A percentile compares a stretch with the other conserved stretches of the same genome.
Evolutionary conservation across 2,797 vertebrate genomes (phyloP).

Genomic region (Clamator glandarius): DNA sequence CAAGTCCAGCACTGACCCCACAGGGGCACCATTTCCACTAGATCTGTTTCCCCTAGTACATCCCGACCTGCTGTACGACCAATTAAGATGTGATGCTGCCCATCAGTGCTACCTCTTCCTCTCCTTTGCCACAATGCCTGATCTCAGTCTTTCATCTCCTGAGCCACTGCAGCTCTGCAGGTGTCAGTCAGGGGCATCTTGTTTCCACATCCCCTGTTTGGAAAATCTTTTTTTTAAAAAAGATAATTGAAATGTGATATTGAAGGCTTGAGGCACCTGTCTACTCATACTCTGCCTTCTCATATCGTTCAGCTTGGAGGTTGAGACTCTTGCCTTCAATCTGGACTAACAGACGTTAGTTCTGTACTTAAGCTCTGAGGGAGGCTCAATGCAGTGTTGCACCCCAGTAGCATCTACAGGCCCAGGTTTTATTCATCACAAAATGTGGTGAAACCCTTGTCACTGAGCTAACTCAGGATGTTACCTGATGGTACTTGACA

Average conservation of each 20-base stretch:
- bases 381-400: neutral
- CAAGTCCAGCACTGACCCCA: neutral
- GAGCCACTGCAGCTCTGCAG: neutral
- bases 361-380: neutral
- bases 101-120: neutral
- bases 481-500: neutral
- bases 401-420: rapidly evolving
- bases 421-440: neutral
- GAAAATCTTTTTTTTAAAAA: neutral
- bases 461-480: neutral
- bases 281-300: neutral
- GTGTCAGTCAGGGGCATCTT: neutral
- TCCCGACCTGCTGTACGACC: neutral
- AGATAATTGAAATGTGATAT: neutral
- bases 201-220: neutral
- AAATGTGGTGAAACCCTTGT: neutral
- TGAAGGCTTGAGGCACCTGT: neutral
- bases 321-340: neutral
- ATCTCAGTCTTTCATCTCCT: neutral
- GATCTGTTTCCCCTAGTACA: neutral
- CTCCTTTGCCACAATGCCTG: neutral
- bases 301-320: too few relatives aligned
- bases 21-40: neutral
- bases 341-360: neutral
- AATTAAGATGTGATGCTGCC: rapidly evolving